Evolutionary conservation across 1,140 invertebrate species (phyloP), one percentile per base, ranked within the genome.

Genomic region (Papilio polyxenes): DNA sequence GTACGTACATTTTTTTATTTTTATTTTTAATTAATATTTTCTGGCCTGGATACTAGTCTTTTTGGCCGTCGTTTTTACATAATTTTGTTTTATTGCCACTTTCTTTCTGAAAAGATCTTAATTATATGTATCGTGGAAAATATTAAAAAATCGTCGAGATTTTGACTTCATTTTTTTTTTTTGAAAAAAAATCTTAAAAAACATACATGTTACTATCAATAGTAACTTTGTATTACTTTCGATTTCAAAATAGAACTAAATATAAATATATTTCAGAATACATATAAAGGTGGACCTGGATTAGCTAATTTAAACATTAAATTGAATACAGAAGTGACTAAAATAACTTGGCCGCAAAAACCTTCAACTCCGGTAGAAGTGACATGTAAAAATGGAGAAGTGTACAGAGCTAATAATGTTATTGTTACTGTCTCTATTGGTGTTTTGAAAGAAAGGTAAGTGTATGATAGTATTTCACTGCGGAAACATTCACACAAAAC

Each of bases 391-490:
- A 96, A 96, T 86, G 96, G 96, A 1, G 88, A 94, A 72, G 72
- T 85, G 0, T 95, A 96, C 83, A 87, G 87, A 11, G 96, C 96
- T 1, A 95, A 96, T 84, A 95, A 96, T 89, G 95, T 96, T 0
- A 96, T 97, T 48, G 95, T 96, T 3, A 97, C 97, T 0, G 94
- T 96, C 0, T 96, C 96, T 0, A 83, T 97, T n/a, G 97, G 97
- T 3, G 96, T 97, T 0, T 88, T 97, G 0, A 97, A 97, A 90
- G 95, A 96, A 65, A 93, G 91, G 92, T 92, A 82, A 88, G 83
- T 85, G 23, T 0, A 31, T 31, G 2, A 31, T 31, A 2, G 23
- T 31, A 31, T 31, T 31, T 31, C 23, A 31, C 23, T 31, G 23
- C 23, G 23, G 23, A 31, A 0, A 31, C 23, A 31, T 31, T 31